phyloP scores from a whole-genome alignment of 2,888 invertebrate genomes.

The Deilephila elpenor region DNA sequence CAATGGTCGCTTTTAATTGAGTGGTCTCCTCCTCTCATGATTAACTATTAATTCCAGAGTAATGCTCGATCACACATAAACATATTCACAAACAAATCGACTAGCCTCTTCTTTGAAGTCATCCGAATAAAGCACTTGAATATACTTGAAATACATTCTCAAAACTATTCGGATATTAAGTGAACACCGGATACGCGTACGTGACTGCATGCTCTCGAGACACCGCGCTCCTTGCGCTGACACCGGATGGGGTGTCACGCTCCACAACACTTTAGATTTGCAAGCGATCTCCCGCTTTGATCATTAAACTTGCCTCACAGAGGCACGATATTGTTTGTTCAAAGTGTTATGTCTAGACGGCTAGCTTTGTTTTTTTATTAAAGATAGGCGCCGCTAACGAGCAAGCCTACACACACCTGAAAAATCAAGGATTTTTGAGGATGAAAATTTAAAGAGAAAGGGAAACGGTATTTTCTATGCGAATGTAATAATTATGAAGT shows the following conservation, averaged over 20 bases:
- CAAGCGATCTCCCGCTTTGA: neutral
- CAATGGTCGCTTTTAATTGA: too few species aligned
- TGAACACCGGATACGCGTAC: neutral
- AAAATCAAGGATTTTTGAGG: too few species aligned
- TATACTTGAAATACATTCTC: neutral
- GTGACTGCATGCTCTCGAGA: constrained; percentile 15
- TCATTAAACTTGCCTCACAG: neutral
- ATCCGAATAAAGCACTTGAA: too few species aligned
- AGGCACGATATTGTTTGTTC: neutral
- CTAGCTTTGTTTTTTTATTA: too few species aligned
- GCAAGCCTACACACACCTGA: too few species aligned
- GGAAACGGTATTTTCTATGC: neutral
- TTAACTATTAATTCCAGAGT: too few species aligned
- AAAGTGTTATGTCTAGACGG: neutral
- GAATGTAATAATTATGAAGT: neutral
- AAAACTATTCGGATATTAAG: neutral
- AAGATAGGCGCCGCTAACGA: too few species aligned
- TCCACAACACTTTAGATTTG: neutral
- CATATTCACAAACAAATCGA: too few species aligned
- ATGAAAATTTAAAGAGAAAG: too few species aligned
- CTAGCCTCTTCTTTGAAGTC: too few species aligned
- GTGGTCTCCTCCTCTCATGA: too few species aligned
- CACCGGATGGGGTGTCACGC: neutral
- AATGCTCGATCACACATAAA: too few species aligned
- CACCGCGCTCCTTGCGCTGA: neutral